These are phyloP conservation scores for Acanthopagrus latus DNA, from an alignment of 2,797 vertebrate species.

Conservation along the genomic window DNA sequence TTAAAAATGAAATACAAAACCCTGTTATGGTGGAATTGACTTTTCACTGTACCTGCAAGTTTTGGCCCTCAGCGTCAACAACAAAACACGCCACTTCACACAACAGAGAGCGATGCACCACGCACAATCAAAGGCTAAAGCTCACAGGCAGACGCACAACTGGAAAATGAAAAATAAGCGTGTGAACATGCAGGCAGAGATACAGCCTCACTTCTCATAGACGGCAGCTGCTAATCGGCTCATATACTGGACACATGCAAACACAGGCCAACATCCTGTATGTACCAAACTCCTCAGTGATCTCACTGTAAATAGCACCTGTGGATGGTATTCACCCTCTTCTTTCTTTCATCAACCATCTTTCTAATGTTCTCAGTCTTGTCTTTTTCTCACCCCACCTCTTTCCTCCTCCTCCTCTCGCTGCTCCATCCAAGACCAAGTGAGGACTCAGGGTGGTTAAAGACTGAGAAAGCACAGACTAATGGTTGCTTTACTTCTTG, in stretches of 20 bases:
- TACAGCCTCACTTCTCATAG: too few species aligned
- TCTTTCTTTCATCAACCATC: background rate
- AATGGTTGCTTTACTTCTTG: slow-evolving; percentile 9
- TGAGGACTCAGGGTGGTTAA: slow-evolving; percentile 6
- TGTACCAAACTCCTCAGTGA: background rate
- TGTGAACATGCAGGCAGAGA: background rate
- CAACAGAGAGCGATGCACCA: background rate
- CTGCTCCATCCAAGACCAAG: background rate
- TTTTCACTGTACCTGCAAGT: background rate
- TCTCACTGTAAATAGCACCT: background rate
- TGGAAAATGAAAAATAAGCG: background rate
- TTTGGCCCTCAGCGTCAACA: background rate
- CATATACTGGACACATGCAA: background rate
- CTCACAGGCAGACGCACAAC: background rate
- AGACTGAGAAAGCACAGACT: background rate
- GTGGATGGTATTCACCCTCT: background rate
- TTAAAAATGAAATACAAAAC: too few species aligned
- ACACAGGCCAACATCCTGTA: background rate
- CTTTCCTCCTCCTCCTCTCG: background rate
- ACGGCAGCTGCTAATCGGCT: background rate
- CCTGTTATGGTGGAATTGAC: too few species aligned
- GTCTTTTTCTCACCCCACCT: background rate
- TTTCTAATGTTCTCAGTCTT: background rate
- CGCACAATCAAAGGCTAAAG: background rate
- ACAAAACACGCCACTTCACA: background rate